Base-by-base conservation (phyloP, 2,113 vertebrate species). In the Motacilla tschutschensis region DNA sequence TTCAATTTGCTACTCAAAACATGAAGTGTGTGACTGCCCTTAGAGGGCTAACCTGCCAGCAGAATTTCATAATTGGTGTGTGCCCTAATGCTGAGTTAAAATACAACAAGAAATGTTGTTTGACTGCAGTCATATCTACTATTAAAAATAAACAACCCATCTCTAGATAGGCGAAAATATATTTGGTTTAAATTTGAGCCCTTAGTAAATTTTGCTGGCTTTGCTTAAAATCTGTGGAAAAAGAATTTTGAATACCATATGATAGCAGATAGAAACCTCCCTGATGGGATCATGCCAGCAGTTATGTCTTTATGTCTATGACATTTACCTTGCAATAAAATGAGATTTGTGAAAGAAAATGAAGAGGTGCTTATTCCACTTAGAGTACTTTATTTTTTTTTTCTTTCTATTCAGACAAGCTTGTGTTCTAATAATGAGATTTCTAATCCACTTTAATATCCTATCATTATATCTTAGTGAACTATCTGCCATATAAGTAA, bases 1-100 rank as follows among this genome's bases (percentile, higher is more conserved):
- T 96, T 93, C 90, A 95, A 95, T 97, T 97, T 97, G 72, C 84
- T 54, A 76, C 70, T 93, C 89, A 87, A 95, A 96, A 91, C 78
- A 82, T 96, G 92, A 97, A 95, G 83, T 54, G 83, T 93, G 55
- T 87, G 91, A 64, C 90, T 95, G 65, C 82, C 91, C 75, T 88
- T 57, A 80, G 75, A 92, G 79, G 75, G n/a, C 29, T 89, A 92
- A 80, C 71, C 85, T 94, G 75, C 79, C 73, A 95, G 64, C 62
- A 88, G 46, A 41, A 58, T 69, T 82, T 88, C 87, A 47, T 96
- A 95, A 96, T 95, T 96, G 90, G 66, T 93, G 79, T 83, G 78
- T 95, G 71, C 65, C 64, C 83, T 87, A 88, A 79, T 71, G 66
- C 31, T 35, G 55, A 92, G n/a, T 74, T 87, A 88, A 93, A 93